Percentiles rank a stretch among this genome's conserved stretches.
Conservation (phyloP, 1,140 invertebrate genomes). For the Macrosteles quadrilineatus region DNA sequence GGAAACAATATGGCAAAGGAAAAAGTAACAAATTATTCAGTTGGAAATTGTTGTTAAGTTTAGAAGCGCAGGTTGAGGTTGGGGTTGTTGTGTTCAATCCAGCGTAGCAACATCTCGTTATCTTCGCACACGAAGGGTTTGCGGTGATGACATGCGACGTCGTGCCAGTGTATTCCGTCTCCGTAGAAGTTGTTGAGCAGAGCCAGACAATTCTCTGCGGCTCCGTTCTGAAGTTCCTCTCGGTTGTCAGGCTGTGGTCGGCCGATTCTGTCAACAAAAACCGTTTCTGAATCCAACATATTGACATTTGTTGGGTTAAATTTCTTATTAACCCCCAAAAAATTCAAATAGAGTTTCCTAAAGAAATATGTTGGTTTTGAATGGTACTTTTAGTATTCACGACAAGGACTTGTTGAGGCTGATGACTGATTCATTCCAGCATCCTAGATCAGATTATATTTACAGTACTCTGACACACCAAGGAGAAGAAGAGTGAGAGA, state of each 20-base stretch:
- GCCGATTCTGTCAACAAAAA: constrained; percentile 50
- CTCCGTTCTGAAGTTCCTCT: constrained; percentile 77
- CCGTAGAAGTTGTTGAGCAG: constrained; percentile 92
- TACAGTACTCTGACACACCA: too few relatives aligned
- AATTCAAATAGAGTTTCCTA: background rate
- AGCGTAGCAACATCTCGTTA: constrained; percentile 78
- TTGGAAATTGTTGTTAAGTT: too few relatives aligned
- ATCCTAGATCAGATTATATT: too few relatives aligned
- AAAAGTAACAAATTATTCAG: too few relatives aligned
- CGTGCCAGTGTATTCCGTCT: constrained; percentile 89
- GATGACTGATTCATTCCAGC: too few relatives aligned
- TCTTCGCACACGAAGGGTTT: constrained; percentile 92
- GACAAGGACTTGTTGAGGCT: too few relatives aligned
- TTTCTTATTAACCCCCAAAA: too few relatives aligned
- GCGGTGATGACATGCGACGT: constrained; percentile 87
- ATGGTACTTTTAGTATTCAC: too few relatives aligned
- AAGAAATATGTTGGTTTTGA: too few relatives aligned
- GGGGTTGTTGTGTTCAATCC: constrained; percentile 75
- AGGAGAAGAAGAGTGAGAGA: too few relatives aligned
- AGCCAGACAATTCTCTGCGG: constrained; percentile 84
- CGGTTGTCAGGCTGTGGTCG: constrained; percentile 85
- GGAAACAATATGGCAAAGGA: too few relatives aligned
- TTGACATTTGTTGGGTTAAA: background rate
- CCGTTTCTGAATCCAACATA: background rate
- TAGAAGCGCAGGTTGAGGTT: constrained; percentile 46